Conservation (phyloP, 1,140 invertebrate genomes). For the Aleiodes sp. region DNA sequence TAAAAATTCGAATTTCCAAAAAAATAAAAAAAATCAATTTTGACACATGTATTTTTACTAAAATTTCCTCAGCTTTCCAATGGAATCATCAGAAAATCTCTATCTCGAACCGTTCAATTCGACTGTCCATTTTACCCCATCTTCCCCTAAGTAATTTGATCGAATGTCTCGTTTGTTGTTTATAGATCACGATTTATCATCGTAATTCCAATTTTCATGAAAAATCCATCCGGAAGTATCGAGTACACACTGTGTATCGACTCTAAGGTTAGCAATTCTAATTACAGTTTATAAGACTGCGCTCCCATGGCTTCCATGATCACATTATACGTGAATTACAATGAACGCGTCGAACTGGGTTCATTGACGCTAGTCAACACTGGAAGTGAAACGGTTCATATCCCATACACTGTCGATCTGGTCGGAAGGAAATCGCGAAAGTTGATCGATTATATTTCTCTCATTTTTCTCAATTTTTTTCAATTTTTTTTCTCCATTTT, state of each 20-base stretch:
- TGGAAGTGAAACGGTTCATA: constrained; percentile 27
- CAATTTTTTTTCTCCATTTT: not conserved
- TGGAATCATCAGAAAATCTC: no score
- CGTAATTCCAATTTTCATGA: no score
- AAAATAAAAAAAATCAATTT: no score
- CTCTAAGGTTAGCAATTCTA: not conserved
- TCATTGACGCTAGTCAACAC: constrained; percentile 24
- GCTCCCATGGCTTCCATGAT: constrained; percentile 23
- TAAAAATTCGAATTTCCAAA: no score
- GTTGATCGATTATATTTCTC: constrained; percentile 23
- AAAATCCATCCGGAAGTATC: constrained; percentile 21
- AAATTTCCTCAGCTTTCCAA: no score
- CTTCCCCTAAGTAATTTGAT: not conserved
- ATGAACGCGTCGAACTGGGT: constrained; percentile 24
- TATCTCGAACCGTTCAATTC: no score
- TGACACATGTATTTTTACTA: no score
- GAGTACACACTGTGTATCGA: constrained; percentile 3
- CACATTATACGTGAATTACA: constrained; percentile 23
- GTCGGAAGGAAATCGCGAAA: constrained; percentile 31
- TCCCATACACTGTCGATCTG: not conserved
- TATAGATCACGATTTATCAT: not conserved
- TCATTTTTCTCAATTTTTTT: not conserved
- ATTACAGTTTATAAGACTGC: constrained; percentile 26
- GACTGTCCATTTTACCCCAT: no score
- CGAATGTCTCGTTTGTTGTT: not conserved